Percentiles rank a stretch among this genome's conserved stretches.
phyloP scores from a whole-genome alignment of 2,888 invertebrate genomes.

The Chrysolina haemoptera region DNA sequence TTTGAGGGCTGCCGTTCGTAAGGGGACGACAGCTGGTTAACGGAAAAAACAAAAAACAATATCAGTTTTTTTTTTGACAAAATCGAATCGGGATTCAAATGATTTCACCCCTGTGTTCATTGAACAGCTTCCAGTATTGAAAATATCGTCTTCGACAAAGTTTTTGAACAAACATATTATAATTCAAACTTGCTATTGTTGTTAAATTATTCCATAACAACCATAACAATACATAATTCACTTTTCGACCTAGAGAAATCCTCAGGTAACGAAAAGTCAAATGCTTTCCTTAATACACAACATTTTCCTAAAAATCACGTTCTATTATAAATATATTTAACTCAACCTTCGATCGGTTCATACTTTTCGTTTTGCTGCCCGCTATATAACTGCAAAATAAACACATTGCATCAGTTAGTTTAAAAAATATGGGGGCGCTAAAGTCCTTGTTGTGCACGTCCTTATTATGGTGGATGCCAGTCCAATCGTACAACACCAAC shows the following conservation, averaged over 20 bases:
- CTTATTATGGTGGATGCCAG: conserved; percentile 25
- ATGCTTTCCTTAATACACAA: background rate
- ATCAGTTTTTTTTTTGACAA: too few relatives aligned
- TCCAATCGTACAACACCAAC: conserved; percentile 20
- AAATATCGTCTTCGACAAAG: too few relatives aligned
- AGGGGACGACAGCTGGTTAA: too few relatives aligned
- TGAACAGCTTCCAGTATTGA: too few relatives aligned
- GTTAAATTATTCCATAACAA: background rate
- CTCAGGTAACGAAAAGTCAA: conserved; percentile 11
- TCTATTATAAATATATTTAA: conserved; percentile 16
- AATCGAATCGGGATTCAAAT: too few relatives aligned
- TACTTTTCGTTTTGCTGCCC: background rate
- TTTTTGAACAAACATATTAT: background rate
- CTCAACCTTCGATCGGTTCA: conserved; percentile 26
- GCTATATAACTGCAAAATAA: conserved; percentile 22
- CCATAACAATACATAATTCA: background rate
- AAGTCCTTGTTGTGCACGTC: conserved; percentile 31
- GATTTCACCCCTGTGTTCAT: too few relatives aligned
- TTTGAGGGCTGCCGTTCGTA: too few relatives aligned
- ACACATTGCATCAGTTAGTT: conserved; percentile 9
- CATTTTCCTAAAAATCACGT: conserved; percentile 20
- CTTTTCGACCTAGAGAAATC: conserved; percentile 8
- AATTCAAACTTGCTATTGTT: background rate
- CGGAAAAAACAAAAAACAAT: too few relatives aligned
- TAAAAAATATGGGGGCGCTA: conserved; percentile 35